These are phyloP conservation scores for Clunio marinus DNA, from an alignment of 2,888 invertebrate species.

Conservation along the genomic window DNA sequence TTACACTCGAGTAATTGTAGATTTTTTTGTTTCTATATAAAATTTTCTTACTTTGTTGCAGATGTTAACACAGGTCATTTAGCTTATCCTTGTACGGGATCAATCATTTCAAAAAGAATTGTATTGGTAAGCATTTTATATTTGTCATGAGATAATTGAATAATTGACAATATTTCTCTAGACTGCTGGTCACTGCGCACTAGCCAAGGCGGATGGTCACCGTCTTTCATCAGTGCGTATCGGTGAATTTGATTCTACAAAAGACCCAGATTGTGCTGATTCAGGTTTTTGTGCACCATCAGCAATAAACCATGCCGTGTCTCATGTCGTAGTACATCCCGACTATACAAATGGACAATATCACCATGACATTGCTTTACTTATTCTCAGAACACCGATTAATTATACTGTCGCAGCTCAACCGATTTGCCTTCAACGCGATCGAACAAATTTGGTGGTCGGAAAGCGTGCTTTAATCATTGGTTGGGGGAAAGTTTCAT, in stretches of 20 bases:
- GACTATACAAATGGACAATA: conserved; percentile 64
- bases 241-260: conserved; percentile 69
- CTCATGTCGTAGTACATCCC: conserved; percentile 72
- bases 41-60: too few relatives aligned
- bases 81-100: conserved; percentile 72
- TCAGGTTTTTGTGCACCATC: conserved; percentile 68
- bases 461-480: conserved; percentile 48
- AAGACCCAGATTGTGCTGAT: conserved; percentile 69
- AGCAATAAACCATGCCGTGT: conserved; percentile 65
- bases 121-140: too few relatives aligned
- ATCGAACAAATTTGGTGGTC: conserved; percentile 49
- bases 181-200: conserved; percentile 69
- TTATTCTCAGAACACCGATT: conserved; percentile 66
- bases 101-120: conserved; percentile 65
- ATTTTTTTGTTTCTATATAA: too few relatives aligned
- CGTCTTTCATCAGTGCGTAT: conserved; percentile 70
- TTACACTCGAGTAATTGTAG: too few relatives aligned
- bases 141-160: background rate
- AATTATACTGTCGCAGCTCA: conserved; percentile 70
- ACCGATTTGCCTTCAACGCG: conserved; percentile 63
- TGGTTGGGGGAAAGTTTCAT: conserved; percentile 67
- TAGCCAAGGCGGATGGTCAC: conserved; percentile 71
- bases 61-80: conserved; percentile 64
- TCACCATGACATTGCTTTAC: conserved; percentile 69
- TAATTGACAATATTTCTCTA: background rate